A percentile compares a stretch with the other conserved stretches of the same genome.
Evolutionary conservation across 2,113 vertebrate genomes (phyloP).

Genomic region (Aix galericulata): DNA sequence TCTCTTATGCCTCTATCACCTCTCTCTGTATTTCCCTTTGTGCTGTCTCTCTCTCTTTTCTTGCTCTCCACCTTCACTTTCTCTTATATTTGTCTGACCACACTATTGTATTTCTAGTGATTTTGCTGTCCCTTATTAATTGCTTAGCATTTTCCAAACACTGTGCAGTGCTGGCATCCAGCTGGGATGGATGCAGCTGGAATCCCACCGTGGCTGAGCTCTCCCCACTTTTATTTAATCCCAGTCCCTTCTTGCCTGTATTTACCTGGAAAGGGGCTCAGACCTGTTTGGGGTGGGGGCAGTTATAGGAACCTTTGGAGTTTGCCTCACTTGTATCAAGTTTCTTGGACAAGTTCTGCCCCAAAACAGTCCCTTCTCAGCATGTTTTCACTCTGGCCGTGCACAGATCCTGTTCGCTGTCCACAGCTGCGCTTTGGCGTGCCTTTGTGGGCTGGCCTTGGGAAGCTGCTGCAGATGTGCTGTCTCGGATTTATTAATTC

Average conservation of each 20-base stretch:
- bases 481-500: not conserved
- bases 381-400: not conserved
- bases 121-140: not conserved
- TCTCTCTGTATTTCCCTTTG: not conserved
- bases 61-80: not conserved
- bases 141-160: not conserved
- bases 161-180: not conserved
- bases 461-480: not conserved
- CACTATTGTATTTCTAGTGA: not conserved
- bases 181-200: not conserved
- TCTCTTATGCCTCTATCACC: not conserved
- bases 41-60: not conserved
- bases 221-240: not conserved
- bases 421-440: not conserved
- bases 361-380: not conserved
- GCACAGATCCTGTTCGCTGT: not conserved
- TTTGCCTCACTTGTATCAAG: not conserved
- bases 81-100: not conserved
- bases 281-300: rapidly evolving
- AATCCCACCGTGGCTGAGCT: not conserved
- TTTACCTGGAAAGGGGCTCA: not conserved
- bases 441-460: not conserved
- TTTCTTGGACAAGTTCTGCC: not conserved
- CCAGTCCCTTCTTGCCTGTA: not conserved
- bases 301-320: not conserved